Base-by-base conservation (phyloP, 30 jellyfish, hydroid and myxozoan genomes). In the Sanderia malayensis region DNA sequence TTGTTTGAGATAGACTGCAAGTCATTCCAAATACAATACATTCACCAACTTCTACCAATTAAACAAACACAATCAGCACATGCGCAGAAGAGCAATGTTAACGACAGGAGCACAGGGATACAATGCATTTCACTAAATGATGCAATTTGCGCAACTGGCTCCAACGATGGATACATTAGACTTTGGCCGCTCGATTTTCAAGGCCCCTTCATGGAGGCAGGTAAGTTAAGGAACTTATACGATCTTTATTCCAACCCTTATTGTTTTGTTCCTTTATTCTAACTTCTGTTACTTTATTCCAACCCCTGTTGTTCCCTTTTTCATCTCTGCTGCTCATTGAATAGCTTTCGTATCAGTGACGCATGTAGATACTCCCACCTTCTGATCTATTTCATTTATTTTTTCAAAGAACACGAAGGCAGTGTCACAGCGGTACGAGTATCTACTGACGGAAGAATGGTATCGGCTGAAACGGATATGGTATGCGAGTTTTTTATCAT, bases 201-300 rank as follows among this genome's bases (percentile, higher is more conserved):
- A 29, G 69, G 90, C 22, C 89, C 92, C 15, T 83, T 77, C 33
- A 62, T 90, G 90, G 97, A 90, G 67, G 96, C 97, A 49, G 95
- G 97, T 90, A 44, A 41, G 80, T 15, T 26, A 31, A 1, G 29
- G 23, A n/a, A n/a, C n/a, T n/a, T n/a, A n/a, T n/a, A n/a, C n/a
- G n/a, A n/a, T n/a, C n/a, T n/a, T n/a, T n/a, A n/a, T n/a, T n/a
- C n/a, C n/a, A n/a, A n/a, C n/a, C n/a, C n/a, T n/a, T n/a, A n/a
- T n/a, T n/a, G n/a, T n/a, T n/a, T n/a, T n/a, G n/a, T n/a, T n/a
- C n/a, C n/a, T n/a, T n/a, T n/a, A n/a, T n/a, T n/a, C n/a, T n/a
- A n/a, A n/a, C n/a, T n/a, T n/a, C n/a, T n/a, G n/a, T n/a, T n/a
- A n/a, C n/a, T n/a, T n/a, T n/a, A n/a, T n/a, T n/a, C n/a, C n/a